These are phyloP conservation scores for Agrochola litura DNA, from an alignment of 2,888 invertebrate species.

Conservation along the genomic window DNA sequence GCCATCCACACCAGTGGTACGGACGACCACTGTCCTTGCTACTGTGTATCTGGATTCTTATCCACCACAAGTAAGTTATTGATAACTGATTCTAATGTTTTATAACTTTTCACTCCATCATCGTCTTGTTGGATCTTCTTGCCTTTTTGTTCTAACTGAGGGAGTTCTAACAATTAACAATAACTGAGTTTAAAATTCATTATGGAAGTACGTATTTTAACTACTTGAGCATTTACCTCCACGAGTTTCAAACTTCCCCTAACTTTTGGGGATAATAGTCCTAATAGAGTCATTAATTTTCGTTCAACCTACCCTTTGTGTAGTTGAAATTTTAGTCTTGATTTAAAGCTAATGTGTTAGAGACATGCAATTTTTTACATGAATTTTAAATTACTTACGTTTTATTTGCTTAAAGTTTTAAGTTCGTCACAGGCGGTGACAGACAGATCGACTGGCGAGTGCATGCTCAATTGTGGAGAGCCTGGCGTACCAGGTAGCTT, in stretches of 20 bases:
- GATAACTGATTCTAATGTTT: not conserved
- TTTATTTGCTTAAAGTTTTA: constrained; percentile 29
- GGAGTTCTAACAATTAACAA: constrained; percentile 11
- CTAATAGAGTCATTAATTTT: constrained; percentile 52
- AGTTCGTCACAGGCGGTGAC: constrained; percentile 83
- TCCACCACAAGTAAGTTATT: constrained; percentile 81
- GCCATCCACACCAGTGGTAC: constrained; percentile 89
- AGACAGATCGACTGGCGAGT: constrained; percentile 87
- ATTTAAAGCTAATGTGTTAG: constrained; percentile 14
- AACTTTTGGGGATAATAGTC: constrained; percentile 29
- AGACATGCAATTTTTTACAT: constrained; percentile 23
- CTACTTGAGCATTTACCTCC: constrained; percentile 16
- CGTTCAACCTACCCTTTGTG: constrained; percentile 27
- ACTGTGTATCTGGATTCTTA: constrained; percentile 92
- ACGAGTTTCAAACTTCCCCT: constrained; percentile 27
- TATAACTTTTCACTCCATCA: not conserved
- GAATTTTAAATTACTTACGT: constrained; percentile 5
- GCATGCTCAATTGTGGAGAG: constrained; percentile 88
- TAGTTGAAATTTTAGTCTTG: constrained; percentile 4
- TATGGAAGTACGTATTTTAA: constrained; percentile 4
- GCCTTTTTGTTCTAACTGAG: not conserved
- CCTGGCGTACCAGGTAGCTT: constrained; percentile 85
- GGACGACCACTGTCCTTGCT: constrained; percentile 93
- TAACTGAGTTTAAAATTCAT: constrained; percentile 36
- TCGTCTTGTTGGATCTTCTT: not conserved